Percentiles rank a stretch among this genome's conserved stretches.
Evolutionary conservation across 1,140 invertebrate species (phyloP).

Genomic region (Bactericera cockerelli): DNA sequence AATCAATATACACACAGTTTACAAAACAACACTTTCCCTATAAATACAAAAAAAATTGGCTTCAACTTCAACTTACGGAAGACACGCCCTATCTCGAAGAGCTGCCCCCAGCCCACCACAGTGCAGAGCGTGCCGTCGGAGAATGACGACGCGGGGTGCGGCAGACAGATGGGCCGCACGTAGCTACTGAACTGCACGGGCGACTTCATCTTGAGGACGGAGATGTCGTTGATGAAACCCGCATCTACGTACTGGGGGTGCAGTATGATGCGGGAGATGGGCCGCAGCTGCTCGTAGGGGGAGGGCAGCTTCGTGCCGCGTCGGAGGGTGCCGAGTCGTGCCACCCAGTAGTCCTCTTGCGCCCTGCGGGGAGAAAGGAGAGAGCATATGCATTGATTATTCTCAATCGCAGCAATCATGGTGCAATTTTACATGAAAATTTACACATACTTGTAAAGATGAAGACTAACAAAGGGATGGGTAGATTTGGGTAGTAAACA

Average conservation of each 20-base stretch:
- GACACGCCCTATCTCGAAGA: constrained; percentile 59
- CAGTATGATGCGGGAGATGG: constrained; percentile 43
- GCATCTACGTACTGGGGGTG: constrained; percentile 60
- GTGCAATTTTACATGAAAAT: too few species aligned
- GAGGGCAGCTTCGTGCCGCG: constrained; percentile 52
- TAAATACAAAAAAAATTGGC: too few species aligned
- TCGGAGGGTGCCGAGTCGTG: constrained; percentile 52
- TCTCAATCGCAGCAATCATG: too few species aligned
- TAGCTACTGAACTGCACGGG: constrained; percentile 53
- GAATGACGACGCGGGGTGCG: constrained; percentile 33
- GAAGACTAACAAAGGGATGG: too few species aligned
- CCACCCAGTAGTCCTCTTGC: constrained; percentile 61
- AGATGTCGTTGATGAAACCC: constrained; percentile 67
- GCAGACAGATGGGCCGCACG: constrained; percentile 56
- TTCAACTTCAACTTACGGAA: constrained; percentile 68
- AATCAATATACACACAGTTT: too few species aligned
- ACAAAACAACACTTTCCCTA: too few species aligned
- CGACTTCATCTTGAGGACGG: constrained; percentile 44
- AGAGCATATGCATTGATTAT: constrained; percentile 10
- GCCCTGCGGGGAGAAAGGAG: constrained; percentile 35
- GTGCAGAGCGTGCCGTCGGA: constrained; percentile 51
- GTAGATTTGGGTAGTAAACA: too few species aligned
- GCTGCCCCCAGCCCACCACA: constrained; percentile 66
- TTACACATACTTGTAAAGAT: too few species aligned
- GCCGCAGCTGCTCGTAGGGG: constrained; percentile 51